Evolutionary conservation across 2,113 vertebrate species (phyloP).

Genomic region (Regulus satrapa): DNA sequence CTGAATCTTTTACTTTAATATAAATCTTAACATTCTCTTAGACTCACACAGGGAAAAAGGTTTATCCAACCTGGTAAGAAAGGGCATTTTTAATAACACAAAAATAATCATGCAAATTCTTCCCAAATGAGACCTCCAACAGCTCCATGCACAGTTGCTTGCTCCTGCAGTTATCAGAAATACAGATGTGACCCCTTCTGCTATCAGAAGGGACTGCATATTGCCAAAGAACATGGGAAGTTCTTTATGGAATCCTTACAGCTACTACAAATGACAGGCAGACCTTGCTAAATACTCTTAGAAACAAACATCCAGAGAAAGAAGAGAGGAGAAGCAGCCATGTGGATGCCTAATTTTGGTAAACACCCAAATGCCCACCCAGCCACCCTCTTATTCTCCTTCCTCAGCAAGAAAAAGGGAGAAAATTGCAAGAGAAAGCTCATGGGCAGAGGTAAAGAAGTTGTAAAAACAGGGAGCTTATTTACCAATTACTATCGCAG

Average conservation of each 20-base stretch:
- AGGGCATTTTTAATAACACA: neutral
- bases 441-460: neutral
- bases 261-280: neutral
- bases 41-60: neutral
- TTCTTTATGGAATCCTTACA: neutral
- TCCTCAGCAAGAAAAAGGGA: neutral
- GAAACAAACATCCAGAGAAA: neutral
- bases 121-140: neutral
- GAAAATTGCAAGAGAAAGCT: neutral
- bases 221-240: neutral
- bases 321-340: neutral
- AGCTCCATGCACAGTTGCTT: neutral
- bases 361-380: neutral
- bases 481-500: neutral
- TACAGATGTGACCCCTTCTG: neutral
- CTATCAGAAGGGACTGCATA: neutral
- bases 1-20: neutral
- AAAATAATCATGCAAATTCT: neutral
- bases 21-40: neutral
- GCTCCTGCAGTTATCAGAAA: neutral
- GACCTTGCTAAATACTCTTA: neutral
- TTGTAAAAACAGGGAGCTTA: neutral
- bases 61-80: neutral
- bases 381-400: neutral
- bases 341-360: neutral